These are phyloP conservation scores for Drosophila mettleri DNA, from an alignment of 2,888 invertebrate genomes.

Conservation along the genomic window DNA sequence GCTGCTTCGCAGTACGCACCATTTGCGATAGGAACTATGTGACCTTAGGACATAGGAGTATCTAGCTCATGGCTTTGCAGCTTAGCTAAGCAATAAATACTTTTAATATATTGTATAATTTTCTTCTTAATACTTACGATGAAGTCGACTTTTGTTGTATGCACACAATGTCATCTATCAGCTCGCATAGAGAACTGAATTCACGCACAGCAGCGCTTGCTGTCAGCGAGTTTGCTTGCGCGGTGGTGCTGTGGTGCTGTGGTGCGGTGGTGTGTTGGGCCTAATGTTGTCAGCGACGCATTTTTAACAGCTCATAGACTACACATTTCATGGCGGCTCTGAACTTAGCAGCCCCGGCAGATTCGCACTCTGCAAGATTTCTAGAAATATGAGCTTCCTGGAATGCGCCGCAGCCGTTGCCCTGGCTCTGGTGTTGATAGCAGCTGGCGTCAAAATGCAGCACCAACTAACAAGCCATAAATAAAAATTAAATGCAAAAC, in stretches of 20 bases:
- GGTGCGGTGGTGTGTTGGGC: slow-evolving; percentile 21
- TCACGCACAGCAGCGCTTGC: slow-evolving; percentile 29
- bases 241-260: slow-evolving; percentile 8
- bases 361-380: slow-evolving; percentile 63
- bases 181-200: slow-evolving; percentile 22
- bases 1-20: no score
- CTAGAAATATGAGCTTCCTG: slow-evolving; percentile 71
- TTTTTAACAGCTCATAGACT: slow-evolving; percentile 60
- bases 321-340: slow-evolving; percentile 50
- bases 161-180: slow-evolving; percentile 6
- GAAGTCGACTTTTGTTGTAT: not conserved
- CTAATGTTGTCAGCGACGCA: slow-evolving; percentile 66
- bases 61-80: no score
- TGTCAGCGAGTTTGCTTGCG: slow-evolving; percentile 41
- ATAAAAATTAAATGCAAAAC: slow-evolving; percentile 53
- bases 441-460: slow-evolving; percentile 60
- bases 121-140: no score
- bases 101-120: no score
- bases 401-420: slow-evolving; percentile 53
- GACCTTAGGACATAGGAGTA: no score
- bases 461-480: slow-evolving; percentile 58
- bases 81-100: no score
- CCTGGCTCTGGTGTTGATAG: slow-evolving; percentile 48
- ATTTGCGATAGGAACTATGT: no score
- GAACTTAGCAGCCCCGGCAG: slow-evolving; percentile 55